Conservation (phyloP, 2,888 invertebrate genomes). For the Parochlus steinenii region DNA sequence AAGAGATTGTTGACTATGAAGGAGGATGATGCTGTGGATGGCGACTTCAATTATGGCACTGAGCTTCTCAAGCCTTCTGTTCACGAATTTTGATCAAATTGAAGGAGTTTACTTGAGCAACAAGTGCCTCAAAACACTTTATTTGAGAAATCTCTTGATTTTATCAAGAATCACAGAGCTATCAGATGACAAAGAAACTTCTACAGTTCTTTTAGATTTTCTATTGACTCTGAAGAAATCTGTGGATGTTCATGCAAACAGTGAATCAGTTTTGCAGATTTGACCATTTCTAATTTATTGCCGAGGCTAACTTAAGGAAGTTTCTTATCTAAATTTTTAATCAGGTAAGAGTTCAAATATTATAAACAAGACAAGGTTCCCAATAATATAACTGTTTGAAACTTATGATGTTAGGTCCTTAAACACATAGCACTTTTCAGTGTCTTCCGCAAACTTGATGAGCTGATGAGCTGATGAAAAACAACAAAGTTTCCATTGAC, state of each 20-base stretch:
- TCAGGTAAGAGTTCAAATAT: too few relatives aligned
- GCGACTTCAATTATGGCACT: constrained; percentile 50
- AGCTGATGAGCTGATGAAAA: too few relatives aligned
- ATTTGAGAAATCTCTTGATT: constrained; percentile 52
- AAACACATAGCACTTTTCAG: too few relatives aligned
- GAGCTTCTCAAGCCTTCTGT: constrained; percentile 58
- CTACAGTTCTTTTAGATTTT: constrained; percentile 50
- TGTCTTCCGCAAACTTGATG: too few relatives aligned
- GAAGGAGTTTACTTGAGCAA: too few relatives aligned
- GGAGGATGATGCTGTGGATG: constrained; percentile 35
- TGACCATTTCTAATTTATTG: constrained; percentile 57
- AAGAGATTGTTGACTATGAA: constrained; percentile 53
- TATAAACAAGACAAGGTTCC: too few relatives aligned
- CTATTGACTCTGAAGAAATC: constrained; percentile 51
- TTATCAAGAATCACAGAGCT: constrained; percentile 61
- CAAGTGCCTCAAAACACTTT: constrained; percentile 26
- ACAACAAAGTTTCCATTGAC: too few relatives aligned
- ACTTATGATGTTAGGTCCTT: too few relatives aligned
- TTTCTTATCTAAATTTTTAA: constrained; percentile 8
- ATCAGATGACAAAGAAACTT: constrained; percentile 46
- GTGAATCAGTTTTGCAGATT: constrained; percentile 49
- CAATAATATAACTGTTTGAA: too few relatives aligned
- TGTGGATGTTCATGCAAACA: constrained; percentile 26
- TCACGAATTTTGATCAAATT: too few relatives aligned
- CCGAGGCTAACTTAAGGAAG: constrained; percentile 42